A percentile compares a stretch with the other conserved stretches of the same genome.
phyloP scores from a whole-genome alignment of 2,113 vertebrate species.

The Helogale parvula region DNA sequence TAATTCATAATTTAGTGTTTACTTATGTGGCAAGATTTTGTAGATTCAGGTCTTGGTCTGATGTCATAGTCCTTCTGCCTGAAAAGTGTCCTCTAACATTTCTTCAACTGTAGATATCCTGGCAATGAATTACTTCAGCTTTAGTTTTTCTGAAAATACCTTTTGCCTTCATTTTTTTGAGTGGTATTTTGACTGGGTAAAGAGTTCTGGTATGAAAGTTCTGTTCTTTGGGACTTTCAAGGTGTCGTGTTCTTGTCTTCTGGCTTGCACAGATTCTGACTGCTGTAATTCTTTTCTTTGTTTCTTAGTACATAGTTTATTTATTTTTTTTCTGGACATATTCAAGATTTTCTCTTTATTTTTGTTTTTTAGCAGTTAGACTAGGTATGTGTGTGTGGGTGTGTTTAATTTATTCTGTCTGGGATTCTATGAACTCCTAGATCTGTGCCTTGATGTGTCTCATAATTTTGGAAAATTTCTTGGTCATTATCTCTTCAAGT shows the following conservation, averaged over 20 bases:
- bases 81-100: not conserved
- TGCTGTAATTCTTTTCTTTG: not conserved
- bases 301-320: not conserved
- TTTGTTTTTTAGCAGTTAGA: not conserved
- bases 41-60: not conserved
- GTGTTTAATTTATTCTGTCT: not conserved
- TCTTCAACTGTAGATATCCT: not conserved
- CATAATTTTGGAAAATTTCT: not conserved
- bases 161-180: constrained; percentile 15
- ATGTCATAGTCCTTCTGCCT: not conserved
- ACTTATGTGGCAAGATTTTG: not conserved
- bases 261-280: not conserved
- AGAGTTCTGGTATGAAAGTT: not conserved
- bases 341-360: not conserved
- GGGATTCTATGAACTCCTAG: not conserved
- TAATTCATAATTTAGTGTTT: not conserved
- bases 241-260: not conserved
- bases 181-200: not conserved
- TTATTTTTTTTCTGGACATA: not conserved
- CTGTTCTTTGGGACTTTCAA: not conserved
- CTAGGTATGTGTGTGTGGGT: not conserved
- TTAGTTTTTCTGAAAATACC: not conserved
- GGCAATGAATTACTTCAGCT: not conserved
- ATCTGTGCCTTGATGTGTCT: not conserved
- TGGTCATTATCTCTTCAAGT: not conserved